phyloP scores from a whole-genome alignment of 1,140 invertebrate species.

The Musca vetustissima region DNA sequence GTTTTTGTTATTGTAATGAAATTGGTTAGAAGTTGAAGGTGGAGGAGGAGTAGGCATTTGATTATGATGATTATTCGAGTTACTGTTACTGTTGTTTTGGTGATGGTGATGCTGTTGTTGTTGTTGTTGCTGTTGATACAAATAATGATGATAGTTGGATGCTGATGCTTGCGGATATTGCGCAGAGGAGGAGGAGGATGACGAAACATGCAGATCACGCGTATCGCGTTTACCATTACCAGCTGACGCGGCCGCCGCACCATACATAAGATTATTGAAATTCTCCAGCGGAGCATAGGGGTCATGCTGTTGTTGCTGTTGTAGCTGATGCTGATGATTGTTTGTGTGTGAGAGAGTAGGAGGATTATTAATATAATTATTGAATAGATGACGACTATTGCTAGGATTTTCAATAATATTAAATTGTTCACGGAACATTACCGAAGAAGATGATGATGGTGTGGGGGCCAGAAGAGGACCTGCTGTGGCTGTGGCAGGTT shows the following conservation, averaged over 20 bases:
- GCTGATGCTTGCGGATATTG: not conserved
- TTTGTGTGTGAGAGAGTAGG: slow-evolving; percentile 11
- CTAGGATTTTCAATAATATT: slow-evolving; percentile 55
- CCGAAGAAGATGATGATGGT: slow-evolving; percentile 42
- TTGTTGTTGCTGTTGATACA: slow-evolving; percentile 19
- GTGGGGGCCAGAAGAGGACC: slow-evolving; percentile 15
- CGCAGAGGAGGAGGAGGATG: not conserved
- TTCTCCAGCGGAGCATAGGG: slow-evolving; percentile 32
- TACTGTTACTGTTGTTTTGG: not conserved
- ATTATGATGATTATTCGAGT: slow-evolving; percentile 7
- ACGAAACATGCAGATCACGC: slow-evolving; percentile 22
- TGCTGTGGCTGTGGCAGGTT: slow-evolving; percentile 30
- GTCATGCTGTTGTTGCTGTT: slow-evolving; percentile 40
- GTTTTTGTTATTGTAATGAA: slow-evolving; percentile 28
- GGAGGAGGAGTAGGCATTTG: not conserved
- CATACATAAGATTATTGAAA: slow-evolving; percentile 30
- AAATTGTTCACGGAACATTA: slow-evolving; percentile 53
- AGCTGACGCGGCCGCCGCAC: slow-evolving; percentile 10
- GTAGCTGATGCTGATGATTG: slow-evolving; percentile 29
- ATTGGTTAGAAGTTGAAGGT: not conserved
- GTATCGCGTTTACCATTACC: slow-evolving; percentile 28
- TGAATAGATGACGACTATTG: slow-evolving; percentile 34
- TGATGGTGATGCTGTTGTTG: slow-evolving; percentile 9
- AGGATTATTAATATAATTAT: slow-evolving; percentile 20
- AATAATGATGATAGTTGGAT: slow-evolving; percentile 22